Evolutionary conservation across 2,797 vertebrate species (phyloP).

Genomic region (Gobionotothen gibberifrons): DNA sequence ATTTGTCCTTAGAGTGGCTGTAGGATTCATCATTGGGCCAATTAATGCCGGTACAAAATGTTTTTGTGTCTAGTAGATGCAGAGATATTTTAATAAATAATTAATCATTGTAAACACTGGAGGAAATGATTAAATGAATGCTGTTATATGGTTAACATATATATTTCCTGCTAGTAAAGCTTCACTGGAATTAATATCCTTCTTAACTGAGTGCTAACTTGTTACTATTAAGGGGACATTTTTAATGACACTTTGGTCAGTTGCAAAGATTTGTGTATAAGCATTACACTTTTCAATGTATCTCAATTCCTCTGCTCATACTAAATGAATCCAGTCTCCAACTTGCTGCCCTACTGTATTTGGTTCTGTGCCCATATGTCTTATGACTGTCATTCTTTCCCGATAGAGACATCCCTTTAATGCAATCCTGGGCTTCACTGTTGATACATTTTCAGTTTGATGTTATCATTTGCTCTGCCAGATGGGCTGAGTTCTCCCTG

Average conservation of each 20-base stretch:
- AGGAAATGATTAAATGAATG: background rate
- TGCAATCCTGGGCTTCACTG: constrained; percentile 5
- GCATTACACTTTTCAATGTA: background rate
- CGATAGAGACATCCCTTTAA: constrained; percentile 37
- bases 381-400: constrained; percentile 22
- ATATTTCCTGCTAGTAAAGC: background rate
- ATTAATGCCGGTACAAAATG: too few relatives aligned
- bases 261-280: background rate
- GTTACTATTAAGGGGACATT: background rate
- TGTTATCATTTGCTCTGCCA: constrained; percentile 48
- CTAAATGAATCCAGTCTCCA: constrained; percentile 13
- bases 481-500: constrained; percentile 33
- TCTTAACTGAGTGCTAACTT: background rate
- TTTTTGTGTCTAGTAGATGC: too few relatives aligned
- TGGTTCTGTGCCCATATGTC: constrained; percentile 14
- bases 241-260: background rate
- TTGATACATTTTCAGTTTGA: constrained; percentile 47
- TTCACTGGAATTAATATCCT: background rate
- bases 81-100: background rate
- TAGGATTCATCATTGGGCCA: too few relatives aligned
- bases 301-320: background rate
- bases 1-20: background rate
- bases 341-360: constrained; percentile 9
- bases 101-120: background rate
- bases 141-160: too few relatives aligned